phyloP scores from a whole-genome alignment of 2,113 vertebrate genomes.

The Cynoglossus semilaevis region DNA sequence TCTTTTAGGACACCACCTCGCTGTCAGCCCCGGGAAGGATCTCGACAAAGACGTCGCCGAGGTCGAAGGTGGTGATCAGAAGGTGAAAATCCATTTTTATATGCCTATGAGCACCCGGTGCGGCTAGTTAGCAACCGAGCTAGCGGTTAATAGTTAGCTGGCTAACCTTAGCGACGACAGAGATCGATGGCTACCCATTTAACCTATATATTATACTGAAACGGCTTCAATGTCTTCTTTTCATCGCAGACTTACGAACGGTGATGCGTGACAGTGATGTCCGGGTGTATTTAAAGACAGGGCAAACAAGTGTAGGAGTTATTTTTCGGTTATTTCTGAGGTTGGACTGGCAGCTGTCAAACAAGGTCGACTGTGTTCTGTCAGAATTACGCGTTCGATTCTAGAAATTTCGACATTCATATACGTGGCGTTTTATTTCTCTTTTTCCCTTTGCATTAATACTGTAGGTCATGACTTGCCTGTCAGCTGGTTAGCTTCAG shows the following conservation, averaged over 20 bases:
- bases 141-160: constrained; percentile 53
- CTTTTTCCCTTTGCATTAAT: neutral
- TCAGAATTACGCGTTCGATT: constrained; percentile 5
- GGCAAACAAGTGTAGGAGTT: constrained; percentile 48
- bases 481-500: constrained; percentile 29
- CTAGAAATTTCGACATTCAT: neutral
- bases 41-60: constrained; percentile 69
- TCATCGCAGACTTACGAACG: neutral
- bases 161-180: constrained; percentile 56
- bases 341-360: constrained; percentile 75
- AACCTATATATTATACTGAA: constrained; percentile 27
- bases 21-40: constrained; percentile 51
- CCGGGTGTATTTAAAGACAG: neutral
- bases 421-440: neutral
- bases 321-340: constrained; percentile 69
- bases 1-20: constrained; percentile 56
- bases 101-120: constrained; percentile 34
- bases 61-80: constrained; percentile 71
- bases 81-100: constrained; percentile 68
- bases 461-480: constrained; percentile 1
- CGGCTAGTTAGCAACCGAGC: constrained; percentile 52
- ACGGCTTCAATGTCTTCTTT: constrained; percentile 8
- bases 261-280: neutral
- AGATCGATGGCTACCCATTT: constrained; percentile 53
- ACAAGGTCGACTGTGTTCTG: constrained; percentile 64